phyloP scores from a whole-genome alignment of 2,888 invertebrate genomes.

The Euproctis similis region DNA sequence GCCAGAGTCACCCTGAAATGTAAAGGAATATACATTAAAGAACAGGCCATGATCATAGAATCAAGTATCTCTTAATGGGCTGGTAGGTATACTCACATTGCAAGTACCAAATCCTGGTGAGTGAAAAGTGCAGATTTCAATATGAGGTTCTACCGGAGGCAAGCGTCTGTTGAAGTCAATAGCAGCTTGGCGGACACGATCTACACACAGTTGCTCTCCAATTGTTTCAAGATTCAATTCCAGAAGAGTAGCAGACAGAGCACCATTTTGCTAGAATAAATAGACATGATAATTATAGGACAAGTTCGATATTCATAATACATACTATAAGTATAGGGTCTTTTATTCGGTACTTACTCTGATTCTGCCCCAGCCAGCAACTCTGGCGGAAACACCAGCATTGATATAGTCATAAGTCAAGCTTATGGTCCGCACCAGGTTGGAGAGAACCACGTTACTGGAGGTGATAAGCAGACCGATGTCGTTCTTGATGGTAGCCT shows the following conservation, averaged over 20 bases:
- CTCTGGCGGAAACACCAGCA: slow-evolving; percentile 24
- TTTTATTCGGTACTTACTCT: slow-evolving; percentile 26
- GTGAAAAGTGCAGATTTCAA: slow-evolving; percentile 46
- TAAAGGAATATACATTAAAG: too few relatives aligned
- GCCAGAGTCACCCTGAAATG: slow-evolving; percentile 48
- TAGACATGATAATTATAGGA: background rate
- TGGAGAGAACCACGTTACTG: slow-evolving; percentile 12
- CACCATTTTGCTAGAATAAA: slow-evolving; percentile 22
- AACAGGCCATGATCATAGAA: too few relatives aligned
- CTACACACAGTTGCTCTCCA: slow-evolving; percentile 25
- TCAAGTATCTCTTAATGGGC: too few relatives aligned
- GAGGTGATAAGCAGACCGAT: slow-evolving; percentile 39
- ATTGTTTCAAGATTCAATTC: slow-evolving; percentile 23
- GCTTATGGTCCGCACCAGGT: slow-evolving; percentile 19
- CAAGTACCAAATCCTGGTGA: slow-evolving; percentile 36
- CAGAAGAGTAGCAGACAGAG: slow-evolving; percentile 30
- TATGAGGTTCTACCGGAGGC: slow-evolving; percentile 36
- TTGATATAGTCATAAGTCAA: slow-evolving; percentile 22
- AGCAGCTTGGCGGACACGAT: slow-evolving; percentile 14
- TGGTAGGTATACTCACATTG: slow-evolving; percentile 44
- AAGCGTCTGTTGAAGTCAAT: slow-evolving; percentile 23
- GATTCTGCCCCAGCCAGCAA: slow-evolving; percentile 51
- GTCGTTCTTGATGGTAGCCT: slow-evolving; percentile 44
- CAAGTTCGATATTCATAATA: background rate
- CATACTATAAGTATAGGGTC: background rate